Conservation (phyloP, 2,113 vertebrate genomes). For the Porphyrio hochstetteri region DNA sequence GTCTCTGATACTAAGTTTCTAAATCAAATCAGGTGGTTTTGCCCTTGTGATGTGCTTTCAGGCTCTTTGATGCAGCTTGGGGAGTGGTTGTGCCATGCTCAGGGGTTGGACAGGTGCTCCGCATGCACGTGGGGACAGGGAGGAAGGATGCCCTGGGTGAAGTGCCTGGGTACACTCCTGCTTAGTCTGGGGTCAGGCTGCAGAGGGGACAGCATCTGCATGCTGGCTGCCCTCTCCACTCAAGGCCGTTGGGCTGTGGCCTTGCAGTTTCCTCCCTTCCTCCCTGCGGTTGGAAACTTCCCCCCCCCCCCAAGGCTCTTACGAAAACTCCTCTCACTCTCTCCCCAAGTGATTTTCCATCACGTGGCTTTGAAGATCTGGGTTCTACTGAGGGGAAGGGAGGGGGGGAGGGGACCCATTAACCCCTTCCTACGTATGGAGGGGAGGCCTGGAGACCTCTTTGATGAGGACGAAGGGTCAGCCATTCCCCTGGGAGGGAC, state of each 20-base stretch:
- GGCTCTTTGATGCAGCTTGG: background rate
- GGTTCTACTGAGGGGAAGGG: conserved; percentile 55
- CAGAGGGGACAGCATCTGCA: background rate
- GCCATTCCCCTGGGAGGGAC: rapidly evolving
- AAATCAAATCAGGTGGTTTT: conserved; percentile 46
- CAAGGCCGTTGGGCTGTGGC: conserved; percentile 30
- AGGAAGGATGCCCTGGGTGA: background rate
- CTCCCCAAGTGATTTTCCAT: conserved; percentile 83
- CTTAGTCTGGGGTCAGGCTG: background rate
- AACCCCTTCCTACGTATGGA: background rate
- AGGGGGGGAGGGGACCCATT: conserved; percentile 34
- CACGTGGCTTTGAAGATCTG: conserved; percentile 79
- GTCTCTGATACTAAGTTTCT: conserved; percentile 14
- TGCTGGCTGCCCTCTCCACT: background rate
- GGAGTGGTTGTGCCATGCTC: rapidly evolving
- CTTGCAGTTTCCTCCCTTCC: conserved; percentile 71
- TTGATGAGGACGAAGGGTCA: background rate
- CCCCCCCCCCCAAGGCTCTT: conserved; percentile 51
- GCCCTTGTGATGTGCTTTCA: background rate
- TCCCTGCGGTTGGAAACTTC: conserved; percentile 82
- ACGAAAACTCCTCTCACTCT: conserved; percentile 77
- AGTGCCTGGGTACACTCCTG: background rate
- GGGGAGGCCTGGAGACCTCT: background rate
- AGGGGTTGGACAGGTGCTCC: background rate
- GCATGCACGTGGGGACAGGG: background rate